Evolutionary conservation across 2,888 invertebrate species (phyloP).

Genomic region (Catocala nupta): DNA sequence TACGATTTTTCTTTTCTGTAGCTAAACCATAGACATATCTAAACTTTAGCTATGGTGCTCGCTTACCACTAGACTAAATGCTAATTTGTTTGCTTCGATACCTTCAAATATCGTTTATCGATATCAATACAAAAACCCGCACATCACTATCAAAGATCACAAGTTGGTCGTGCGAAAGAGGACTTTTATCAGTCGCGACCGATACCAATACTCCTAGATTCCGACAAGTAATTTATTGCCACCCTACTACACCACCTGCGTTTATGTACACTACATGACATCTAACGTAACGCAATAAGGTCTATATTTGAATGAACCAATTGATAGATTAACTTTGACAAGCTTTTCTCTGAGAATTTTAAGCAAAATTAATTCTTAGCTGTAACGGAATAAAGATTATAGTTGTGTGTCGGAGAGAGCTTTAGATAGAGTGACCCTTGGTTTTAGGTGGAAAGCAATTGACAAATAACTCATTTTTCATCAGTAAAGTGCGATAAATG

Average conservation of each 20-base stretch:
- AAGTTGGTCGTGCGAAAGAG: constrained; percentile 75
- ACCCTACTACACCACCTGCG: constrained; percentile 60
- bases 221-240: constrained; percentile 80
- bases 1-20: too few relatives aligned
- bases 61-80: too few relatives aligned
- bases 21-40: too few relatives aligned
- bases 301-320: constrained; percentile 24
- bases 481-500: constrained; percentile 48
- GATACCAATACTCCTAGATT: constrained; percentile 80
- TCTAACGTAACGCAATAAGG: constrained; percentile 22
- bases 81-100: not conserved
- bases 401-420: constrained; percentile 15
- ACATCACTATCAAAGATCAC: constrained; percentile 69
- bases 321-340: constrained; percentile 11
- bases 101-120: constrained; percentile 34
- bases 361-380: constrained; percentile 34
- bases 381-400: constrained; percentile 16
- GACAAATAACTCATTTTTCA: constrained; percentile 61
- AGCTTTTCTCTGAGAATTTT: constrained; percentile 19
- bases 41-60: too few relatives aligned
- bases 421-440: constrained; percentile 43
- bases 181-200: constrained; percentile 82
- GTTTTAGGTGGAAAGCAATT: constrained; percentile 52
- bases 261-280: constrained; percentile 3
- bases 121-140: constrained; percentile 24